These are phyloP conservation scores for Ornithoptera priamus DNA, from an alignment of 2,888 invertebrate species.

Conservation along the genomic window DNA sequence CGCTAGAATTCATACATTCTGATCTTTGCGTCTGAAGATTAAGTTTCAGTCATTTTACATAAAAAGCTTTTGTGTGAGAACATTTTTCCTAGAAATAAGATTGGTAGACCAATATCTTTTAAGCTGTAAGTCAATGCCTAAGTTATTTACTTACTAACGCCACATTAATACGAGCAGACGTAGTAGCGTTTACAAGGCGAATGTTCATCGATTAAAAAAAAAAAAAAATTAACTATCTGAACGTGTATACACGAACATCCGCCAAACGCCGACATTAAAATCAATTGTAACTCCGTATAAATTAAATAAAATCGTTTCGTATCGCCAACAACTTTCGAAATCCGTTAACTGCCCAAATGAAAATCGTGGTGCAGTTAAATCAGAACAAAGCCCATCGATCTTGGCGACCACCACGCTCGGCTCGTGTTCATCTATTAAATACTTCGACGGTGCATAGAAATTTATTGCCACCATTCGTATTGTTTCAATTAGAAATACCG, in stretches of 20 bases:
- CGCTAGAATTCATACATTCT: too few relatives aligned
- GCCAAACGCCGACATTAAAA: not conserved
- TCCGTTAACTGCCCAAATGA: slow-evolving; percentile 22
- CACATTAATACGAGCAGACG: too few relatives aligned
- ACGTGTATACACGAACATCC: not conserved
- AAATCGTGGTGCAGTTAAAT: slow-evolving; percentile 40
- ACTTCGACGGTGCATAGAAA: slow-evolving; percentile 51
- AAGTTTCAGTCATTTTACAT: too few relatives aligned
- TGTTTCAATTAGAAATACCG: slow-evolving; percentile 75
- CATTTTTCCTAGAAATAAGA: too few relatives aligned
- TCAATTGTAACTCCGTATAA: not conserved
- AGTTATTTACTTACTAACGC: too few relatives aligned
- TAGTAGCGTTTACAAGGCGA: too few relatives aligned
- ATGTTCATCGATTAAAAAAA: too few relatives aligned
- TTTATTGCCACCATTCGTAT: slow-evolving; percentile 66
- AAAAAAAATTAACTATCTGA: not conserved
- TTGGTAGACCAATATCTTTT: too few relatives aligned
- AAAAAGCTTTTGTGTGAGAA: too few relatives aligned
- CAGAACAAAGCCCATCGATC: slow-evolving; percentile 52
- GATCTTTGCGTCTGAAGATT: too few relatives aligned
- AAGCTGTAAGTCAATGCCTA: too few relatives aligned
- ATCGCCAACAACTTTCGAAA: slow-evolving; percentile 16
- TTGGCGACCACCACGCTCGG: slow-evolving; percentile 64
- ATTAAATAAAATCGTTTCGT: slow-evolving; percentile 1
- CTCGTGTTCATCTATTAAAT: slow-evolving; percentile 57